Conservation (phyloP, 2,113 vertebrate genomes). For the Mastomys coucha region DNA sequence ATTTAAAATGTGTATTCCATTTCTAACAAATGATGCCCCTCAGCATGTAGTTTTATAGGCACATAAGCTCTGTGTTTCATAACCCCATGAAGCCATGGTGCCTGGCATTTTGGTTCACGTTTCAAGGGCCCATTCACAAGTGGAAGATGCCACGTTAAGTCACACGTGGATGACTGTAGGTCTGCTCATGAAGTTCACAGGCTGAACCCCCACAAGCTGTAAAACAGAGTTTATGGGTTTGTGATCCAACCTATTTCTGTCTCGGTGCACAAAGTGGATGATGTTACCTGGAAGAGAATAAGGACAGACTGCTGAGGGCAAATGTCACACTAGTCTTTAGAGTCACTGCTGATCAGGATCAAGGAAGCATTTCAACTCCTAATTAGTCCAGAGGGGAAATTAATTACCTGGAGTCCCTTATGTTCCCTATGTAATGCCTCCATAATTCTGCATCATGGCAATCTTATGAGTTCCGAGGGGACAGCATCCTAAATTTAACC, state of each 20-base stretch:
- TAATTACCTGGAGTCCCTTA: constrained; percentile 61
- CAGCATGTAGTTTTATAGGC: background rate
- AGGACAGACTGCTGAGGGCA: constrained; percentile 66
- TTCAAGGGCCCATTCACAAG: background rate
- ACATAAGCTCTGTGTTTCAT: background rate
- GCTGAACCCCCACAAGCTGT: constrained; percentile 92
- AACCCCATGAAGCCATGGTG: background rate
- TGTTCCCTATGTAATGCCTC: constrained; percentile 47
- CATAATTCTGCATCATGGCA: constrained; percentile 66
- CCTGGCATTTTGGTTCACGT: background rate
- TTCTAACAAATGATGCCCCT: background rate
- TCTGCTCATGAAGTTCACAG: constrained; percentile 89
- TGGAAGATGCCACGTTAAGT: constrained; percentile 19
- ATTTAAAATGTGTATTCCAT: background rate
- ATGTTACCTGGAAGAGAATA: constrained; percentile 88
- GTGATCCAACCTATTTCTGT: constrained; percentile 94
- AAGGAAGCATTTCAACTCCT: constrained; percentile 64
- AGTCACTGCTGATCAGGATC: constrained; percentile 59
- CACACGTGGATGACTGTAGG: constrained; percentile 91
- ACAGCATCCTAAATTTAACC: constrained; percentile 67
- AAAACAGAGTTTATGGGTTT: constrained; percentile 94
- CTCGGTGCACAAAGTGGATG: constrained; percentile 92
- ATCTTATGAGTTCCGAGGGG: constrained; percentile 55
- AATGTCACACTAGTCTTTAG: constrained; percentile 56
- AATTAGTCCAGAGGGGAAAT: constrained; percentile 44